These are phyloP conservation scores for Dicrurus megarhynchus DNA, from an alignment of 2,113 vertebrate species.

Conservation along the genomic window DNA sequence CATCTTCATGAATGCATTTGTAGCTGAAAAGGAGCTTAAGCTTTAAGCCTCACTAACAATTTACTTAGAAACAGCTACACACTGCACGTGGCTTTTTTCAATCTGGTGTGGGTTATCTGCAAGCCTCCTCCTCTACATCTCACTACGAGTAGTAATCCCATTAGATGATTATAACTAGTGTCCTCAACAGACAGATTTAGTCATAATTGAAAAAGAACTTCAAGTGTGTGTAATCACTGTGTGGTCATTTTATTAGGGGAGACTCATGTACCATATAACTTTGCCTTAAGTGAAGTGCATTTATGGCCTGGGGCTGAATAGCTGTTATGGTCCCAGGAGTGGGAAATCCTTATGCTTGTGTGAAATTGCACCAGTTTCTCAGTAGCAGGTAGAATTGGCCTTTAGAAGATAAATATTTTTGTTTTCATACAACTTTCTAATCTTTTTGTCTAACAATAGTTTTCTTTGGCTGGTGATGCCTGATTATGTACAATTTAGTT, in stretches of 20 bases:
- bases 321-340: background rate
- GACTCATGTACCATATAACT: background rate
- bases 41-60: background rate
- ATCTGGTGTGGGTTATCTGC: background rate
- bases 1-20: conserved; percentile 1
- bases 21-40: conserved; percentile 18
- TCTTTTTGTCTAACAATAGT: background rate
- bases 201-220: background rate
- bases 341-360: background rate
- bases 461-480: background rate
- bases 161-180: conserved; percentile 31
- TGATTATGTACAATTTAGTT: background rate
- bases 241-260: background rate
- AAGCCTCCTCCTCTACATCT: background rate
- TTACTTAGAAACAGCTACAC: background rate
- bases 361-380: background rate
- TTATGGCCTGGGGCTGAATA: background rate
- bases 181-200: background rate
- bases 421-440: background rate
- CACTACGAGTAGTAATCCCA: background rate
- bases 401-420: background rate
- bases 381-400: background rate
- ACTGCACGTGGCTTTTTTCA: background rate
- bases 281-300: background rate
- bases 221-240: background rate